Conservation (phyloP, 2,113 vertebrate genomes). For the Probosciger aterrimus region DNA sequence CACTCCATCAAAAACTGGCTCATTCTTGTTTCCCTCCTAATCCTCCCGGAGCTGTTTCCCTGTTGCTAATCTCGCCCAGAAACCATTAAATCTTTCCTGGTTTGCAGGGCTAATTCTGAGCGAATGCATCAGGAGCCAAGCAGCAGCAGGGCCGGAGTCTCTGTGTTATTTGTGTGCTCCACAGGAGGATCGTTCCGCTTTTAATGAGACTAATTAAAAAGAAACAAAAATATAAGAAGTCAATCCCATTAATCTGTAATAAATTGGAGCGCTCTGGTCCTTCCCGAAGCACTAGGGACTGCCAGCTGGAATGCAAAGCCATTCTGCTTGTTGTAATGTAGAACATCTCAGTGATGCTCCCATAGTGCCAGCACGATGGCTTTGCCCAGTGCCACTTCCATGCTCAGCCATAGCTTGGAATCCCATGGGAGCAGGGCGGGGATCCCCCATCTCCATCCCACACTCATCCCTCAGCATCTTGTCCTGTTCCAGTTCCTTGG, state of each 20-base stretch:
- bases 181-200: not conserved
- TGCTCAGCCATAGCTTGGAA: not conserved
- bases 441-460: not conserved
- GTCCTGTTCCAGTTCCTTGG: accelerated
- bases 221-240: not conserved
- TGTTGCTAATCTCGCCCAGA: not conserved
- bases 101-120: not conserved
- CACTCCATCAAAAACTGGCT: not conserved
- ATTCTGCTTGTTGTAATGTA: not conserved
- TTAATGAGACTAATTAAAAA: slow-evolving; percentile 39
- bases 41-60: slow-evolving; percentile 10
- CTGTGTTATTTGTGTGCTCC: not conserved
- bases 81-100: not conserved
- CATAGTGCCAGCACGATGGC: not conserved
- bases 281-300: not conserved
- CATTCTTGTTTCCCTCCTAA: not conserved
- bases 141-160: not conserved
- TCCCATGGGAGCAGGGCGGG: not conserved
- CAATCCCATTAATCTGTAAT: not conserved
- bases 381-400: not conserved
- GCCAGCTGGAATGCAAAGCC: not conserved
- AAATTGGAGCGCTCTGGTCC: not conserved
- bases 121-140: not conserved
- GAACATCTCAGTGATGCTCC: not conserved
- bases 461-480: not conserved